These are phyloP conservation scores for Sebastiscus tertius DNA, from an alignment of 2,797 vertebrate genomes.

Conservation along the genomic window DNA sequence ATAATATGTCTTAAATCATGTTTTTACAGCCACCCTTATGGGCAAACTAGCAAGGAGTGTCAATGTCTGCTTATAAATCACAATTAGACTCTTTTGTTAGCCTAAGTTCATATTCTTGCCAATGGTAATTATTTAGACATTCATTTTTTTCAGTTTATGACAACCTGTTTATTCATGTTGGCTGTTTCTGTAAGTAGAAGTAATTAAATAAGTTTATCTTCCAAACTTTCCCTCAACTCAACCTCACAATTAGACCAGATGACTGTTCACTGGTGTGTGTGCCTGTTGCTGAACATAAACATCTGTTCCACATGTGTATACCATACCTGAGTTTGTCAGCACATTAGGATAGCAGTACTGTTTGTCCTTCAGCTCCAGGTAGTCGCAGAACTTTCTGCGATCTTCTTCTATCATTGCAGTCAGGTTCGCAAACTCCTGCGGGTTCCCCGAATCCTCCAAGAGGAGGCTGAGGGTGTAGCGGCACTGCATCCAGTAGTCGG, in stretches of 20 bases:
- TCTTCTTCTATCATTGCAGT: constrained; percentile 75
- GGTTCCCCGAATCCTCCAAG: constrained; percentile 54
- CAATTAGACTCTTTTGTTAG: not conserved
- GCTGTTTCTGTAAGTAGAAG: not conserved
- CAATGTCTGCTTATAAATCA: not conserved
- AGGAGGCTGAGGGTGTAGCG: constrained; percentile 85
- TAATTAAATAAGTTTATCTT: not conserved
- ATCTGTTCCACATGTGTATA: not conserved
- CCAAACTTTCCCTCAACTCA: not conserved
- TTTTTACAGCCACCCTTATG: not conserved
- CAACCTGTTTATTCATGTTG: not conserved
- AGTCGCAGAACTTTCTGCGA: constrained; percentile 77
- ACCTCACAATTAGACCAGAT: not conserved
- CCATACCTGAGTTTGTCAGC: constrained; percentile 71
- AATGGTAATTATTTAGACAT: not conserved
- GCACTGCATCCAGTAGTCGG: constrained; percentile 82
- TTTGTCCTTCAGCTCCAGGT: constrained; percentile 83
- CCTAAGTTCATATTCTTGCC: not conserved
- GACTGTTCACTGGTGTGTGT: not conserved
- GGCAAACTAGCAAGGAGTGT: not conserved
- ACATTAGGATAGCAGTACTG: constrained; percentile 89
- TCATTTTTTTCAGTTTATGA: not conserved
- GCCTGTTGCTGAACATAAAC: not conserved
- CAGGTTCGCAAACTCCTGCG: constrained; percentile 60
- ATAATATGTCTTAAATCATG: not conserved